phyloP scores from a whole-genome alignment of 2,113 vertebrate genomes.

The Sceloporus tristichus region DNA sequence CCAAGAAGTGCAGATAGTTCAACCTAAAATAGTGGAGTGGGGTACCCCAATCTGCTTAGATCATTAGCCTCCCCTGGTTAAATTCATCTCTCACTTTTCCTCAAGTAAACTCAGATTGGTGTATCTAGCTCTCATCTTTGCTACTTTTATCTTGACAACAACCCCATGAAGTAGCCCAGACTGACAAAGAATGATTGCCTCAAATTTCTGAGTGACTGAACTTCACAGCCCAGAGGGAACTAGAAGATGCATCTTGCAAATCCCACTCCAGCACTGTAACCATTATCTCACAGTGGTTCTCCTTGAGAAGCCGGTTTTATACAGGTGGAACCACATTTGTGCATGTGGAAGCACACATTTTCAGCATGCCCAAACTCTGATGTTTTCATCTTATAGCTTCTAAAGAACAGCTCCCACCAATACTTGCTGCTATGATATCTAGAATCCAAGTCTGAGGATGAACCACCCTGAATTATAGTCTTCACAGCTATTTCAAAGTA shows the following conservation, averaged over 20 bases:
- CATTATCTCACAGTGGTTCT: neutral
- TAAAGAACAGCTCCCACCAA: slow-evolving; percentile 47
- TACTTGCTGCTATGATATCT: slow-evolving; percentile 48
- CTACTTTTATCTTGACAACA: neutral
- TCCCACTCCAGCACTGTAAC: neutral
- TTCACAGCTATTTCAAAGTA: slow-evolving; percentile 68
- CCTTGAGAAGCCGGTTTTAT: neutral
- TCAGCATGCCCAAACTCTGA: slow-evolving; percentile 27
- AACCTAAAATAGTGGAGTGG: too few species aligned
- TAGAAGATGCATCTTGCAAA: neutral
- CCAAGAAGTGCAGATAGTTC: too few species aligned
- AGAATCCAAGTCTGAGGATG: slow-evolving; percentile 46
- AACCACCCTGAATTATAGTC: slow-evolving; percentile 65
- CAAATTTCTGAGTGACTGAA: too few species aligned
- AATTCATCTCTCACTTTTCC: neutral
- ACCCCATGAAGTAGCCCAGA: too few species aligned
- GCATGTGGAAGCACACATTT: neutral
- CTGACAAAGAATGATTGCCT: too few species aligned
- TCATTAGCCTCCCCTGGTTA: neutral
- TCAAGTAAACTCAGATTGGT: neutral
- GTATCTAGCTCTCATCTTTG: too few species aligned
- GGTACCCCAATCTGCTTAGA: too few species aligned
- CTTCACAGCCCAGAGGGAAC: neutral
- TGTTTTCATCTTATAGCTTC: slow-evolving; percentile 44
- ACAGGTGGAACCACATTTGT: neutral